Evolutionary conservation across 2,113 vertebrate species (phyloP), one percentile per base, ranked within the genome.

Genomic region (Phoxinus phoxinus): DNA sequence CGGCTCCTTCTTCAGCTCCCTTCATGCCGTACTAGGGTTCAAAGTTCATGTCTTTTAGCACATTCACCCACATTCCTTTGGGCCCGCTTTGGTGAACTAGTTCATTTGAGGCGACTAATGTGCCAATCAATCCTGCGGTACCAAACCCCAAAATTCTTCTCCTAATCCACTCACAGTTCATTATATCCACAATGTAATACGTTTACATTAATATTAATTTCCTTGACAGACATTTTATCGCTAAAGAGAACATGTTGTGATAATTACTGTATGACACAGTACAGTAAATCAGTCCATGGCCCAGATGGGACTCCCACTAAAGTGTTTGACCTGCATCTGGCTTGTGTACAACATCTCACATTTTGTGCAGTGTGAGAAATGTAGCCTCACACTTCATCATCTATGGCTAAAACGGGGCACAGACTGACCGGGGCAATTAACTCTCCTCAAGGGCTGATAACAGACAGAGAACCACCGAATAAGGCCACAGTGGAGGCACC

Each of bases 1-100:
- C 32, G 2, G 44, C 83, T 65, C 72, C 86, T 85, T 87, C 86
- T 91, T 75, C 3, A 17, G 56, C 82, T 87, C 80, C 84, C 85
- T 79, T 92, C 74, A 86, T 86, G 74, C 89, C 67, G 86, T 65
- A 12, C 44, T 74, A 32, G 74, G 88, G 89, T 91, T 92, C 86
- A 93, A 37, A 92, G 92, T 92, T 94, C 87, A 91, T 37, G 81
- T 86, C 56, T 81, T 91, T 93, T 84, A 89, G 59, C 71, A 61
- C 80, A 86, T 89, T 83, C 81, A 78, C 46, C 51, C 58, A 76
- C 37, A 87, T 89, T 87, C 58, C 58, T 30, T 35, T 63, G 79
- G 51, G 84, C 78, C 63, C 58, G 65, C 63, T 23, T 79, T 35
- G 63, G 58, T 85, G 19, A 78, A 79, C 84, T 86, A 90, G 81